These are phyloP conservation scores for Drosophila parvula DNA, from an alignment of 1,140 invertebrate species.

Conservation along the genomic window DNA sequence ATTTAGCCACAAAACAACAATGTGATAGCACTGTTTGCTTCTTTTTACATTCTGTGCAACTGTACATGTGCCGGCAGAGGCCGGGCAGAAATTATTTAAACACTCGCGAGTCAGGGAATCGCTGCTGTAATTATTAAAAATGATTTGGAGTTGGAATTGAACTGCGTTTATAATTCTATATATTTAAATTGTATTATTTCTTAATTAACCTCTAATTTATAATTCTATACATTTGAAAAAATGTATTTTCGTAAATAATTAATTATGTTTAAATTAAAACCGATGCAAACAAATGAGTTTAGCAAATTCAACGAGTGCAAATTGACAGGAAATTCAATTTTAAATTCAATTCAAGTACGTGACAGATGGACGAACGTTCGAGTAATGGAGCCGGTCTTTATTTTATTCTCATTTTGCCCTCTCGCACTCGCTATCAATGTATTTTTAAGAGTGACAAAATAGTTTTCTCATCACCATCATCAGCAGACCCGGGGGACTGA, in stretches of 20 bases:
- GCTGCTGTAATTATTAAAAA: too few relatives aligned
- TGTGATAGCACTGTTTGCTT: too few relatives aligned
- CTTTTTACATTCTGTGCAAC: too few relatives aligned
- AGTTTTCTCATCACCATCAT: conserved; percentile 40
- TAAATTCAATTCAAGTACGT: conserved; percentile 9
- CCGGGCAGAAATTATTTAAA: too few relatives aligned
- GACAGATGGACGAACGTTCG: not conserved
- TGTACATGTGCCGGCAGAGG: too few relatives aligned
- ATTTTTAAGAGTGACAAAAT: conserved; percentile 32
- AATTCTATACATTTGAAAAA: too few relatives aligned
- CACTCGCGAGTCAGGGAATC: too few relatives aligned
- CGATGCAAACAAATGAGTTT: not conserved
- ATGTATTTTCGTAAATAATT: not conserved
- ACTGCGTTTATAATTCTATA: not conserved
- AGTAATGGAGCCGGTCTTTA: conserved; percentile 12
- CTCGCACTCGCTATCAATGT: conserved; percentile 2
- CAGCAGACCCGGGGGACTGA: conserved; percentile 21
- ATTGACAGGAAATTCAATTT: conserved; percentile 1
- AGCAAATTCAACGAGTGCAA: not conserved
- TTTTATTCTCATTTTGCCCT: conserved; percentile 11
- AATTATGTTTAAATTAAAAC: not conserved
- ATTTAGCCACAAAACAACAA: too few relatives aligned
- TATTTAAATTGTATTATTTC: too few relatives aligned
- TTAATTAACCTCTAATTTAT: not conserved
- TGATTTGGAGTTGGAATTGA: not conserved